A percentile compares a stretch with the other conserved stretches of the same genome.
Evolutionary conservation across 2,888 invertebrate species (phyloP).

Genomic region (Leptinotarsa peninsularis): DNA sequence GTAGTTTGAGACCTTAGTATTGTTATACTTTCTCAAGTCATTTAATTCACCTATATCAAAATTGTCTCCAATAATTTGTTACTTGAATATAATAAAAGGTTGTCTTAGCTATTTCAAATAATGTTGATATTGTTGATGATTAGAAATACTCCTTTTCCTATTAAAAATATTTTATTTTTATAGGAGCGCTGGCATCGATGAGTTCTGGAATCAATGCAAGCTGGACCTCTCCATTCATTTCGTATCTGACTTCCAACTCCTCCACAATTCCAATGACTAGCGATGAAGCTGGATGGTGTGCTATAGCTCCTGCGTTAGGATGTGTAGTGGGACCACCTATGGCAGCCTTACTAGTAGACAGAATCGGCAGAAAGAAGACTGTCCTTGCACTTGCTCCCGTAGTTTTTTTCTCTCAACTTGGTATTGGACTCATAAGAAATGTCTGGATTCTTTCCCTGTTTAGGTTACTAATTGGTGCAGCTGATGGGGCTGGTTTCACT

Average conservation of each 20-base stretch:
- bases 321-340: conserved; percentile 73
- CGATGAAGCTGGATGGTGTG: conserved; percentile 73
- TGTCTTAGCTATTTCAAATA: no score
- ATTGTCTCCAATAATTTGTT: no score
- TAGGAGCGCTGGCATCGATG: conserved; percentile 55
- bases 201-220: conserved; percentile 67
- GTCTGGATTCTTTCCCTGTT: conserved; percentile 51
- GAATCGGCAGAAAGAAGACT: conserved; percentile 75
- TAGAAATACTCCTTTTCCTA: no score
- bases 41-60: no score
- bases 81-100: no score
- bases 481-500: conserved; percentile 65
- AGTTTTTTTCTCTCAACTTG: conserved; percentile 13
- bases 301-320: conserved; percentile 75
- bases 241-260: conserved; percentile 65
- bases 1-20: no score
- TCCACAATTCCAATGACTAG: conserved; percentile 61
- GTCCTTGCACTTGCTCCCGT: conserved; percentile 62
- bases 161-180: neutral
- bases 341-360: conserved; percentile 74
- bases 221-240: conserved; percentile 73
- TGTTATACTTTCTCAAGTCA: no score
- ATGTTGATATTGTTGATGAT: no score
- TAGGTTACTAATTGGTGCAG: conserved; percentile 70
- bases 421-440: conserved; percentile 8